These are phyloP conservation scores for Coecobrya sp. DNA, from an alignment of 2,888 invertebrate species.

Conservation along the genomic window DNA sequence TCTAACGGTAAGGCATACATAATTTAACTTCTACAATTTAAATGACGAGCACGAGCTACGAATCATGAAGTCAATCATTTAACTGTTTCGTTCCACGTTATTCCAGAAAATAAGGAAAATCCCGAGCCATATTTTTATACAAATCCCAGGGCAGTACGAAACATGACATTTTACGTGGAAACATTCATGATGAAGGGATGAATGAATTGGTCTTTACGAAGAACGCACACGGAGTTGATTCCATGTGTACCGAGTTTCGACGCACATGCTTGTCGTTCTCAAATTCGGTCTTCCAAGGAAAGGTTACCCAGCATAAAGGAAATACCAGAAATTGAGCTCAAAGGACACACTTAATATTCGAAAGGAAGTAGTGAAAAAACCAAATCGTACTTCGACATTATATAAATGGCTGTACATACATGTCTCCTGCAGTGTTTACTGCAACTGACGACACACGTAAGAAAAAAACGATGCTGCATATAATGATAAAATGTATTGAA, in stretches of 20 bases:
- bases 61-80: slow-evolving; percentile 71
- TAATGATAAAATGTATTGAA: neutral
- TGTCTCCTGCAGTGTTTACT: neutral
- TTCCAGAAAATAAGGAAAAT: slow-evolving; percentile 32
- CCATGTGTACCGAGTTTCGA: neutral
- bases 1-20: too few relatives aligned
- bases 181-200: slow-evolving; percentile 71
- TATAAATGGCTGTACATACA: too few relatives aligned
- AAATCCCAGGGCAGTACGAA: slow-evolving; percentile 67
- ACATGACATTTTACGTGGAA: slow-evolving; percentile 74
- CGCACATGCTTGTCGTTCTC: neutral
- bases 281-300: slow-evolving; percentile 21
- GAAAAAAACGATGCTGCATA: neutral
- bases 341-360: neutral
- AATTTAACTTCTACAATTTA: slow-evolving; percentile 31
- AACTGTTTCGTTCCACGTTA: slow-evolving; percentile 44
- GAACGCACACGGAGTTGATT: neutral
- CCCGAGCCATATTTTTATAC: slow-evolving; percentile 4
- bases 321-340: neutral
- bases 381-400: neutral
- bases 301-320: slow-evolving; percentile 23
- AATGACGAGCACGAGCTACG: slow-evolving; percentile 60
- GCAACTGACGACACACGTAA: too few relatives aligned
- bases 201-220: slow-evolving; percentile 75
- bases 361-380: slow-evolving; percentile 12